Percentiles rank a stretch among this genome's conserved stretches.
phyloP scores from a whole-genome alignment of 1,140 invertebrate genomes.

The Bombus waltoni region DNA sequence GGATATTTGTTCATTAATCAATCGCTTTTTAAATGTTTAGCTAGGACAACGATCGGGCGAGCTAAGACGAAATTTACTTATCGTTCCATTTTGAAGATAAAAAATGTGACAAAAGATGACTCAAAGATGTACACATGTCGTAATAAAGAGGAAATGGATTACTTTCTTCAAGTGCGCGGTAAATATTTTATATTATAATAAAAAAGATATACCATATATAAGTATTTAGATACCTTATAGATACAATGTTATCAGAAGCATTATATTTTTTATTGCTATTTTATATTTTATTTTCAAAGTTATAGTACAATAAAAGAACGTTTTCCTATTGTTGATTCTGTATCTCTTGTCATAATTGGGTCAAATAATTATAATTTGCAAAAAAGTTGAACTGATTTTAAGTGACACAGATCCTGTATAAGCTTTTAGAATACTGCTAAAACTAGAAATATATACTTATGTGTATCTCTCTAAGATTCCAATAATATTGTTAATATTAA shows the following conservation, averaged over 20 bases:
- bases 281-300: too few relatives aligned
- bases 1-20: background rate
- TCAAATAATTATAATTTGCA: too few relatives aligned
- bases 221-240: background rate
- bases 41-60: slow-evolving; percentile 53
- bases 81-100: slow-evolving; percentile 67
- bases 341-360: too few relatives aligned
- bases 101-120: slow-evolving; percentile 67
- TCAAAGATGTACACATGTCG: slow-evolving; percentile 68
- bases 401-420: too few relatives aligned
- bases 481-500: too few relatives aligned
- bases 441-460: too few relatives aligned
- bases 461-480: too few relatives aligned
- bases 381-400: too few relatives aligned
- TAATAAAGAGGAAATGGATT: slow-evolving; percentile 44
- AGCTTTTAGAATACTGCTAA: too few relatives aligned
- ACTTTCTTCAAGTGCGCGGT: slow-evolving; percentile 68
- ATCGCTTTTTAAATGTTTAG: slow-evolving; percentile 49
- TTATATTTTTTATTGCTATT: background rate
- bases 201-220: background rate
- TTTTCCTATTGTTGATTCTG: too few relatives aligned
- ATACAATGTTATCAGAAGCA: too few relatives aligned
- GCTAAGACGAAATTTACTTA: slow-evolving; percentile 67
- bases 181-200: slow-evolving; percentile 42
- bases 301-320: too few relatives aligned